Evolutionary conservation across 2,888 invertebrate genomes (phyloP), one percentile per base, ranked within the genome.

Genomic region (Onchidella celtica): DNA sequence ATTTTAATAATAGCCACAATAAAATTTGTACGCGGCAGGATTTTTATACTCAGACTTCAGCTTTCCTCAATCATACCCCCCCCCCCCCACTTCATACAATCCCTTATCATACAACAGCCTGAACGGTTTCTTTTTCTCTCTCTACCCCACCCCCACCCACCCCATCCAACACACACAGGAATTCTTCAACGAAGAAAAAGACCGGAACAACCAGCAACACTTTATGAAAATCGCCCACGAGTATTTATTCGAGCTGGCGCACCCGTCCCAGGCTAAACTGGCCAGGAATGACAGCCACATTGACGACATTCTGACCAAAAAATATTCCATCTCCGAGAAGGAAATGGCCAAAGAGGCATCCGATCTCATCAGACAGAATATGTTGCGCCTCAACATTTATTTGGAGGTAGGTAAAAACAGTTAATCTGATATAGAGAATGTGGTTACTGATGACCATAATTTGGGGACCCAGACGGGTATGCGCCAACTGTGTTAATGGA

Each of bases 371-470:
- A 87, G 90, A 29, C 90, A 91, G 86, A 91, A 91, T 79, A 85
- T 91, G 27, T 84, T 91, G 6, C 85, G 92, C 32, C 81, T 92
- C 3, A 92, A 92, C 81, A 87, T 92, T 9, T 92, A 91, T 79
- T 82, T 92, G 40, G 91, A 91, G 81, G 81, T 81, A n/a, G 21
- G 81, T n/a, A 0, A 24, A n/a, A n/a, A n/a, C n/a, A n/a, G n/a
- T n/a, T n/a, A n/a, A n/a, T n/a, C n/a, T n/a, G n/a, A n/a, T n/a
- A n/a, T n/a, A n/a, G n/a, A n/a, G n/a, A n/a, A n/a, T n/a, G n/a
- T n/a, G n/a, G n/a, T n/a, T n/a, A n/a, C 55, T 14, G 55, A 14
- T 55, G 11, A 14, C 55, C 55, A 55, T 9, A 14, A 17, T 55
- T 55, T 55, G 11, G 55, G 55, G 11, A 55, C 55, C 55, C 21